A percentile compares a stretch with the other conserved stretches of the same genome.
Conservation (phyloP, 2,797 vertebrate species). For the Lagodon rhomboides region DNA sequence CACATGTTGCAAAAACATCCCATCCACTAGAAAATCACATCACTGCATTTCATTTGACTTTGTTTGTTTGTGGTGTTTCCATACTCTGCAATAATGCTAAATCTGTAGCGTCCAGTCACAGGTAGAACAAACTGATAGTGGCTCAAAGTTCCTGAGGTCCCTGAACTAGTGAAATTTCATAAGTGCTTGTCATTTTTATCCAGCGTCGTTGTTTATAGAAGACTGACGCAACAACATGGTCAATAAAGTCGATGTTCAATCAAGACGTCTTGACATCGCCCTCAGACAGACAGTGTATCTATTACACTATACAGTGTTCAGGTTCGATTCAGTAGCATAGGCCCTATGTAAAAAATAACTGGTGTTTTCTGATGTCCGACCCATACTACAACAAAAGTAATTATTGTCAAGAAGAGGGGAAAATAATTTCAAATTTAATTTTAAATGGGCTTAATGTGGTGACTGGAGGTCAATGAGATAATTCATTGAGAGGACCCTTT, state of each 20-base stretch:
- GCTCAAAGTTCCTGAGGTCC: background rate
- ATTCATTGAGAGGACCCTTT: background rate
- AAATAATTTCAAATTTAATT: background rate
- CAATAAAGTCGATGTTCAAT: background rate
- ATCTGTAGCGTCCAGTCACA: background rate
- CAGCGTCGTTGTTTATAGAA: background rate
- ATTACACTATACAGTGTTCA: background rate
- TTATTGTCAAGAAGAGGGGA: background rate
- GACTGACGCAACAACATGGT: background rate
- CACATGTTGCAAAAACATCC: too few species aligned
- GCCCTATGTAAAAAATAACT: too few species aligned
- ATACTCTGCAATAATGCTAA: too few species aligned
- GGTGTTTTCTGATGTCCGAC: too few species aligned
- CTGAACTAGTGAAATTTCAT: too few species aligned
- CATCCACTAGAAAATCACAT: too few species aligned
- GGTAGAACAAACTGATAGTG: background rate
- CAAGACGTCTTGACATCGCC: background rate
- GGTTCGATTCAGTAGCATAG: background rate
- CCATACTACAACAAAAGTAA: background rate
- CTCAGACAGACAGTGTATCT: background rate
- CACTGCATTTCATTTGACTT: too few species aligned
- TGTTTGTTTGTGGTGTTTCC: too few species aligned
- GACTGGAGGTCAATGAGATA: background rate
- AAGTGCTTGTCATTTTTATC: background rate
- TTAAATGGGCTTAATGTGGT: background rate